These are phyloP conservation scores for Trisateles emortualis DNA, from an alignment of 2,888 invertebrate species.

Conservation along the genomic window DNA sequence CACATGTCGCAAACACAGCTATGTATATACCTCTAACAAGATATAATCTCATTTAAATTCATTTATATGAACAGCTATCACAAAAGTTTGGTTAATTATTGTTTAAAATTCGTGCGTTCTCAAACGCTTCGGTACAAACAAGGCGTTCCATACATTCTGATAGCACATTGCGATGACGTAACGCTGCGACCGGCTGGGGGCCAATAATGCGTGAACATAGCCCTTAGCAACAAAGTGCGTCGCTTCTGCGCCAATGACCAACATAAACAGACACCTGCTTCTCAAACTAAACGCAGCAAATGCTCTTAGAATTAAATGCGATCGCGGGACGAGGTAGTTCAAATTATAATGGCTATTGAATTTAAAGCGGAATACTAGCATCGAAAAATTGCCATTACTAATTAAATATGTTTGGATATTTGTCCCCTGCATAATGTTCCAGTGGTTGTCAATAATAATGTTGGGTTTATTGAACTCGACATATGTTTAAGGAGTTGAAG, in stretches of 20 bases:
- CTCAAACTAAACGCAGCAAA: constrained; percentile 14
- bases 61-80: constrained; percentile 2
- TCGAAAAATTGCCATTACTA: constrained; percentile 46
- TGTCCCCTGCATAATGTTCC: constrained; percentile 40
- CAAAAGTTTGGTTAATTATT: constrained; percentile 9
- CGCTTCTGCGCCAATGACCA: constrained; percentile 43
- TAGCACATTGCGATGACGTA: constrained; percentile 71
- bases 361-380: constrained; percentile 35
- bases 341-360: constrained; percentile 8
- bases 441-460: constrained; percentile 40
- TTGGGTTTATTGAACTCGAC: constrained; percentile 42
- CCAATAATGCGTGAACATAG: constrained; percentile 68
- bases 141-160: constrained; percentile 64
- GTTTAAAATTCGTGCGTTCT: constrained; percentile 32
- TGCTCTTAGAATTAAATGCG: constrained; percentile 7
- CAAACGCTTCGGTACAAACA: constrained; percentile 26
- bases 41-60: background rate
- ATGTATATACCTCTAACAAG: background rate
- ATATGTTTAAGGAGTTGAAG: constrained; percentile 27
- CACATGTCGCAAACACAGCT: background rate
- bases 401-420: constrained; percentile 44
- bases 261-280: constrained; percentile 25
- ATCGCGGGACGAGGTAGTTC: constrained; percentile 24
- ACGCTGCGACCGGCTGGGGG: constrained; percentile 64
- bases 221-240: constrained; percentile 79